phyloP scores from a whole-genome alignment of 1,140 invertebrate species.

The Meloidogyne floridensis region DNA sequence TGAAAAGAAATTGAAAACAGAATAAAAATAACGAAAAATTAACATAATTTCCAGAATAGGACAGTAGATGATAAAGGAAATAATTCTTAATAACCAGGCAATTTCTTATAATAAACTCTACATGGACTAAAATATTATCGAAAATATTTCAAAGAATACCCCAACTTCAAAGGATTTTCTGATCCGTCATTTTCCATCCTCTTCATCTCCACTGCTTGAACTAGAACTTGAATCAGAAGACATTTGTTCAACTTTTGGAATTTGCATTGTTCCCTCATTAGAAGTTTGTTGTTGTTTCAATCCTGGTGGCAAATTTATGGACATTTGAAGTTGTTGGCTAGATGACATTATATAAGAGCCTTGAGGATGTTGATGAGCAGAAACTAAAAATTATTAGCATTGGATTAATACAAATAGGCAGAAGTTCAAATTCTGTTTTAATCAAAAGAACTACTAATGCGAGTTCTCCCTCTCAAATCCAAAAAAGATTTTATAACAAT shows the following conservation, averaged over 20 bases:
- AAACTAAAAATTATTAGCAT: background rate
- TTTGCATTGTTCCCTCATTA: conserved; percentile 13
- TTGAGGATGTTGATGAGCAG: conserved; percentile 2
- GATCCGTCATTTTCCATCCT: conserved; percentile 14
- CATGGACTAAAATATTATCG: background rate
- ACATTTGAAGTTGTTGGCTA: background rate
- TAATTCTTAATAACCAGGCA: too few species aligned
- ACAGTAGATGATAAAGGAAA: too few species aligned
- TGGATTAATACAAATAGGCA: background rate
- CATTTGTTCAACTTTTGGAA: conserved; percentile 41
- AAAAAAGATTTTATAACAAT: too few species aligned
- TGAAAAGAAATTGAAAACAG: too few species aligned
- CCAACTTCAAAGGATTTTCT: too few species aligned
- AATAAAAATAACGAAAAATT: too few species aligned
- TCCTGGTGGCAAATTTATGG: conserved; percentile 20
- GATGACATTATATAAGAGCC: conserved; percentile 5
- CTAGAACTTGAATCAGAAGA: conserved; percentile 47
- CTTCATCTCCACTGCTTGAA: conserved; percentile 44
- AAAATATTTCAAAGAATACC: background rate
- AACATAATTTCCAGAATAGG: too few species aligned
- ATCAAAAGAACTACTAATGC: too few species aligned
- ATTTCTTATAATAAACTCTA: too few species aligned
- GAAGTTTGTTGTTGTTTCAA: conserved; percentile 8
- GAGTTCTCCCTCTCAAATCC: too few species aligned
- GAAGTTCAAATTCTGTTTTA: too few species aligned